These are phyloP conservation scores for Muscina levida DNA, from an alignment of 2,888 invertebrate species.

Conservation along the genomic window DNA sequence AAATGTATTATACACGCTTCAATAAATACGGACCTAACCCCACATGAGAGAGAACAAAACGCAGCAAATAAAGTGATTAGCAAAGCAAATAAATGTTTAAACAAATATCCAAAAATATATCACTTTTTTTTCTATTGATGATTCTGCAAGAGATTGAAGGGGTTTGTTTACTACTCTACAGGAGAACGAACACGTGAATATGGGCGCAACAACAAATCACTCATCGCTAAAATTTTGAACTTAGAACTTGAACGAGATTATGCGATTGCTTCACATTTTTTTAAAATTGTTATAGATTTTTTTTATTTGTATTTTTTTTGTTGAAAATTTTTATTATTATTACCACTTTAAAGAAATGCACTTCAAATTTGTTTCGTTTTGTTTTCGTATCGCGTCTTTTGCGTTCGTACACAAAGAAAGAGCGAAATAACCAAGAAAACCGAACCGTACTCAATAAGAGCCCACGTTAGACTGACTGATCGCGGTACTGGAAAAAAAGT, in stretches of 20 bases:
- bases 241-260: no score
- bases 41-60: background rate
- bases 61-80: no score
- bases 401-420: no score
- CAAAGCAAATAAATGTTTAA: no score
- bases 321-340: background rate
- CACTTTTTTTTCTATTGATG: no score
- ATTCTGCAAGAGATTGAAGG: constrained; percentile 27
- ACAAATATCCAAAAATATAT: no score
- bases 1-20: constrained; percentile 19
- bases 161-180: no score
- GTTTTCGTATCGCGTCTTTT: background rate
- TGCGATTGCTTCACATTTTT: background rate
- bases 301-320: constrained; percentile 20
- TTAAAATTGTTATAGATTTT: constrained; percentile 10
- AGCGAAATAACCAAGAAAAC: constrained; percentile 43
- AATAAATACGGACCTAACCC: constrained; percentile 2
- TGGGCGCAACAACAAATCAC: background rate
- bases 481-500: constrained; percentile 46
- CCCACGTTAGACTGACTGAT: constrained; percentile 59
- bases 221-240: no score
- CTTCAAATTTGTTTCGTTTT: constrained; percentile 12
- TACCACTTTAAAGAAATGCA: constrained; percentile 20
- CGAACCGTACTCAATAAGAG: constrained; percentile 65
- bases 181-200: constrained; percentile 29